phyloP scores from a whole-genome alignment of 2,113 vertebrate genomes.

The Eclectus roratus region DNA sequence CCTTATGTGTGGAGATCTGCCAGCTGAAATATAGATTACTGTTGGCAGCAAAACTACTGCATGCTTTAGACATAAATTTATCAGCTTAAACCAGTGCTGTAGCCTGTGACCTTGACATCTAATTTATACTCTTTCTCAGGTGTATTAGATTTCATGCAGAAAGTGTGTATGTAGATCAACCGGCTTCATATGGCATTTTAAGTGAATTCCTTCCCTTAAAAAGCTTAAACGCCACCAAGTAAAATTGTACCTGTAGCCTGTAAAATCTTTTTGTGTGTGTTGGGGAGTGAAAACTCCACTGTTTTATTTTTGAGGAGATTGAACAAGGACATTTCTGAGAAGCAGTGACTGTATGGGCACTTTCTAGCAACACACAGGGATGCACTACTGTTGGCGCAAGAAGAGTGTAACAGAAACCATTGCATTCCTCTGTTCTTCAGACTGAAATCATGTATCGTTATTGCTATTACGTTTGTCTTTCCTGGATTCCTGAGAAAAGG shows the following conservation, averaged over 20 bases:
- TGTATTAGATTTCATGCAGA: neutral
- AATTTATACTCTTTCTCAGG: neutral
- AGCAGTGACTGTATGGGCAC: rapidly evolving
- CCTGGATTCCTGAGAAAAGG: neutral
- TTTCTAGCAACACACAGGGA: neutral
- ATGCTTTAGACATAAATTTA: neutral
- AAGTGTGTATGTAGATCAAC: neutral
- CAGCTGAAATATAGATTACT: conserved; percentile 7
- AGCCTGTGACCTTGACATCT: conserved; percentile 20
- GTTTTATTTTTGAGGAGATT: neutral
- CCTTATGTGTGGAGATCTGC: neutral
- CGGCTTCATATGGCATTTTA: neutral
- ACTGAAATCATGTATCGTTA: neutral
- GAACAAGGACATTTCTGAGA: neutral
- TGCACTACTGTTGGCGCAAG: neutral
- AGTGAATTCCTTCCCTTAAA: neutral
- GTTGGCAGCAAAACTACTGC: neutral
- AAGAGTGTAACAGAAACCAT: neutral
- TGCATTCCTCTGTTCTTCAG: neutral
- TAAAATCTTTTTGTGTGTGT: neutral
- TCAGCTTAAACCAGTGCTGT: neutral
- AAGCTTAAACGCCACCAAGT: neutral
- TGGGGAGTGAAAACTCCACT: neutral
- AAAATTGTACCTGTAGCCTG: neutral
- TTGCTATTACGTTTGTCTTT: neutral